phyloP scores from a whole-genome alignment of 2,797 vertebrate species.

The Notamacropus eugenii region DNA sequence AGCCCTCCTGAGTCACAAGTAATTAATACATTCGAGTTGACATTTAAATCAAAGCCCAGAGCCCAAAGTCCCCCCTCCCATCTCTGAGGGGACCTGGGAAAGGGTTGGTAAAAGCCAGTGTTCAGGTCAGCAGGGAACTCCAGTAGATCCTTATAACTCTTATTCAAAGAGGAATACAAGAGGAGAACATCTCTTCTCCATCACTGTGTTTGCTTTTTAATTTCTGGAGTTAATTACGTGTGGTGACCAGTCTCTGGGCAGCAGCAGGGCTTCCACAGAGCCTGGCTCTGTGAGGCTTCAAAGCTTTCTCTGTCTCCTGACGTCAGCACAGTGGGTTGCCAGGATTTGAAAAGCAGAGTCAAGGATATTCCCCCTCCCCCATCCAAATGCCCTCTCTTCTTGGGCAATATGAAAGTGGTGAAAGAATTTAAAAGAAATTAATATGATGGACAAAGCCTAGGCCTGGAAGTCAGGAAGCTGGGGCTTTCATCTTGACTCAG shows the following conservation, averaged over 20 bases:
- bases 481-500: background rate
- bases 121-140: background rate
- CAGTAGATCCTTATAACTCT: background rate
- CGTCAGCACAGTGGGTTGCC: background rate
- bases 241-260: conserved; percentile 1
- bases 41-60: background rate
- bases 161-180: background rate
- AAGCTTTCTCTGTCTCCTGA: background rate
- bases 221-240: conserved; percentile 3
- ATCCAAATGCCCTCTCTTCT: background rate
- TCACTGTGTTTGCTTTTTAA: background rate
- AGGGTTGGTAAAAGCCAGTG: background rate
- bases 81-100: background rate
- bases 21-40: background rate
- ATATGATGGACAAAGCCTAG: background rate
- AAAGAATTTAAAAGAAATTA: background rate
- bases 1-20: background rate
- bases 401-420: background rate
- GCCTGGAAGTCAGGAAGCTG: background rate
- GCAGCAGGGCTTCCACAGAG: background rate
- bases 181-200: background rate
- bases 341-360: background rate
- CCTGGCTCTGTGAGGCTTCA: background rate
- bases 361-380: background rate
- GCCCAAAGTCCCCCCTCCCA: background rate